phyloP scores from a whole-genome alignment of 2,113 vertebrate species.

The Chaenocephalus aceratus region DNA sequence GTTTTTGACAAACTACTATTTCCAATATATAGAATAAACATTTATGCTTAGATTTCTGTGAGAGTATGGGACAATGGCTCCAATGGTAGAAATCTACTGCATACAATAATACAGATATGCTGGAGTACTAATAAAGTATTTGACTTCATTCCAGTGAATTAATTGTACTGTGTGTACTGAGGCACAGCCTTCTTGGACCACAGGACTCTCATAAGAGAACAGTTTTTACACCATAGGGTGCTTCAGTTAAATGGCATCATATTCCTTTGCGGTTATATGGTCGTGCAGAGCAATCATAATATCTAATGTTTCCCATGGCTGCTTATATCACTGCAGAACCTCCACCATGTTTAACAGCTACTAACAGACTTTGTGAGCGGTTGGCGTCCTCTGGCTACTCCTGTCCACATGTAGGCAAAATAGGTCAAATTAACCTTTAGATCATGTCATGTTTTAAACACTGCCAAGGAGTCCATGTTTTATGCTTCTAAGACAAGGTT shows the following conservation, averaged over 20 bases:
- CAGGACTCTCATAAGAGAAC: slow-evolving; percentile 9
- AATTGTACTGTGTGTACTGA: slow-evolving; percentile 26
- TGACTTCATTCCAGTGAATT: slow-evolving; percentile 9
- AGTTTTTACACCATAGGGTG: slow-evolving; percentile 41
- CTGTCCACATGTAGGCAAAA: slow-evolving; percentile 14
- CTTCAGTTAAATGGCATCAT: slow-evolving; percentile 57
- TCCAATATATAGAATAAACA: not conserved
- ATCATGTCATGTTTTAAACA: slow-evolving; percentile 32
- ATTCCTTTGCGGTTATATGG: slow-evolving; percentile 61
- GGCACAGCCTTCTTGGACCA: not conserved
- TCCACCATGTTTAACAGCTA: slow-evolving; percentile 46
- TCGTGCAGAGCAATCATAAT: slow-evolving; percentile 45
- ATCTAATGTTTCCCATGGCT: slow-evolving; percentile 60
- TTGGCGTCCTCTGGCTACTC: slow-evolving; percentile 2
- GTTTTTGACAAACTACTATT: not conserved
- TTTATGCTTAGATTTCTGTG: not conserved
- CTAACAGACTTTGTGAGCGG: slow-evolving; percentile 34
- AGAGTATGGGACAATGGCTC: not conserved
- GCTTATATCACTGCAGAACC: slow-evolving; percentile 45
- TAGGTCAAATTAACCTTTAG: slow-evolving; percentile 21
- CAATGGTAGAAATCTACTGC: not conserved
- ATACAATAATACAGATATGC: slow-evolving; percentile 7
- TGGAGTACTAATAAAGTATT: not conserved
- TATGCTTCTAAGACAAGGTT: not conserved
- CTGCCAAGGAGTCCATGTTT: slow-evolving; percentile 3